Evolutionary conservation across 2,113 vertebrate species (phyloP).

Genomic region (Otus sunia): DNA sequence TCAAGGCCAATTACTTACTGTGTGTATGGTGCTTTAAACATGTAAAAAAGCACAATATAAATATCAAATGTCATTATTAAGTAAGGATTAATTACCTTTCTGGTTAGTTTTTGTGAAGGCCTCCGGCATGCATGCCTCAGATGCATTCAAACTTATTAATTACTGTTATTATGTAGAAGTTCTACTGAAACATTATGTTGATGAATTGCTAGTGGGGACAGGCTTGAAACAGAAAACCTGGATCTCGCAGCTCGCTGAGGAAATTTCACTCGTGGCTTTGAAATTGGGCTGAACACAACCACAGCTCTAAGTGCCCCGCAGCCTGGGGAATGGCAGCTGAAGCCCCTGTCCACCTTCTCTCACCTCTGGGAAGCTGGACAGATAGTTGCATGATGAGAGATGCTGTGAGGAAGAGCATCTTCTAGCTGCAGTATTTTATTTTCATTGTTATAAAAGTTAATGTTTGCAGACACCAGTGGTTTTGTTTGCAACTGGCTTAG

Average conservation of each 20-base stretch:
- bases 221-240: background rate
- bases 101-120: background rate
- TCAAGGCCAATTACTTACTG: background rate
- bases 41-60: background rate
- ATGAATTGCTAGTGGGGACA: background rate
- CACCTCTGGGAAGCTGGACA: background rate
- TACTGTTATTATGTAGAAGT: conserved; percentile 11
- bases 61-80: conserved; percentile 35
- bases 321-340: background rate
- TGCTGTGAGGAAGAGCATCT: background rate
- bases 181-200: background rate
- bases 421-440: background rate
- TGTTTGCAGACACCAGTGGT: background rate
- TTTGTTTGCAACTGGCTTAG: background rate
- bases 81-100: conserved; percentile 38
- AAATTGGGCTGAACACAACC: background rate
- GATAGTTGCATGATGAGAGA: background rate
- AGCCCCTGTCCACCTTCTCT: background rate
- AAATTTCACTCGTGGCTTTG: background rate
- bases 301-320: background rate
- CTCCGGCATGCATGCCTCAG: background rate
- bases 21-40: background rate
- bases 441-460: background rate
- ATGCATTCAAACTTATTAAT: conserved; percentile 10
- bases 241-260: background rate